Conservation (phyloP, 2,113 vertebrate genomes). For the rat (Rattus norvegicus) region GRCr8 NC_086020.1:30033501-30034000, state of each 20-base stretch:
- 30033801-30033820: background rate
- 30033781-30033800: fast-evolving
- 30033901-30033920: background rate
- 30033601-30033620: background rate
- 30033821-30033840: background rate
- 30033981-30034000: too few species aligned
- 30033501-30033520: background rate
- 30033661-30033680: background rate
- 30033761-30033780: background rate
- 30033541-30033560: background rate
- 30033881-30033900: background rate
- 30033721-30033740: background rate
- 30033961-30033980: background rate
- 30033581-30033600: background rate
- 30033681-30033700: background rate
- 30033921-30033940: background rate
- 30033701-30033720: background rate
- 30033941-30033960: background rate
- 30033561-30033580: background rate
- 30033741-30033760: background rate
- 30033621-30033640: background rate
- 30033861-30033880: background rate
- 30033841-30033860: background rate
- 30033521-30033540: background rate
- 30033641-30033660: background rate